Conservation (phyloP, 1,140 invertebrate genomes). For the Eciton burchellii region DNA sequence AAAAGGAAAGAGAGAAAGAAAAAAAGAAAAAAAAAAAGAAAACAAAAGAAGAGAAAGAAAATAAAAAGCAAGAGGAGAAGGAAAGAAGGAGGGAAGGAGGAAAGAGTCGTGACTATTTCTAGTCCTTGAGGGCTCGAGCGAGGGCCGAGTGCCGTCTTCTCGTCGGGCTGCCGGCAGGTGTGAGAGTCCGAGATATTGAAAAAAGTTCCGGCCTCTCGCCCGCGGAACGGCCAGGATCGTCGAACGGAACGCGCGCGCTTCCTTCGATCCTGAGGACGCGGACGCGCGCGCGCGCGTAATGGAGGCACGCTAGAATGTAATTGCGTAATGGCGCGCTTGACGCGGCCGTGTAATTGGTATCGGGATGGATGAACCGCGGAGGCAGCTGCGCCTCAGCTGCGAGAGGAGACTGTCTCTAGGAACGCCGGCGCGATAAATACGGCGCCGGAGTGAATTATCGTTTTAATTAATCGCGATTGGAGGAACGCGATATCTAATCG, state of each 20-base stretch:
- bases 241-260: constrained; percentile 32
- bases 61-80: too few relatives aligned
- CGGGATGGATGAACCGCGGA: not conserved
- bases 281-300: not conserved
- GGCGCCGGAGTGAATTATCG: not conserved
- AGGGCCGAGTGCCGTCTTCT: not conserved
- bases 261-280: not conserved
- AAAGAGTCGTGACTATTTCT: constrained; percentile 79
- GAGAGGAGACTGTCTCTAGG: constrained; percentile 8
- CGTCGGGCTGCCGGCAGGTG: constrained; percentile 75
- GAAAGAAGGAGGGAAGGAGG: too few relatives aligned
- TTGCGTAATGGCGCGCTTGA: constrained; percentile 40
- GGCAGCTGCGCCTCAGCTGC: too few relatives aligned
- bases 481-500: not conserved
- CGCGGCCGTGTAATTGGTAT: constrained; percentile 29
- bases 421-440: too few relatives aligned
- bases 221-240: constrained; percentile 41
- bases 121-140: constrained; percentile 69
- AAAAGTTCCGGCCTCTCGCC: constrained; percentile 30
- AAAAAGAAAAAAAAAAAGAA: too few relatives aligned
- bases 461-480: constrained; percentile 4
- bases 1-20: too few relatives aligned
- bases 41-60: too few relatives aligned
- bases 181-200: constrained; percentile 71
- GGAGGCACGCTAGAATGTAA: constrained; percentile 24